Base-by-base conservation (phyloP, 2,797 vertebrate species). In the Chelon labrosus region DNA sequence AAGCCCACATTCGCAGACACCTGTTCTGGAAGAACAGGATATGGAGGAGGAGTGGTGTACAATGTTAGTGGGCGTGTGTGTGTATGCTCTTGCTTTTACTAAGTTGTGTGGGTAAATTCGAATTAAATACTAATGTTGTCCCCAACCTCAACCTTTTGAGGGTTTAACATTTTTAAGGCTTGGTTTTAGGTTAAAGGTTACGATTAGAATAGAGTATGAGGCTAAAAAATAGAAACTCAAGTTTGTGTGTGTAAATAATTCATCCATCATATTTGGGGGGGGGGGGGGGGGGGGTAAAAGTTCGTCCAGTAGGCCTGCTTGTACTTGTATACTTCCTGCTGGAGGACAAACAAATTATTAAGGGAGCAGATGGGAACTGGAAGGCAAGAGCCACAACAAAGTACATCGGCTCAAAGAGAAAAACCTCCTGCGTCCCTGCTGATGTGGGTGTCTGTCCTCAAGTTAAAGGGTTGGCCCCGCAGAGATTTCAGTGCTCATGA, bases 271-370 rank as follows among this genome's bases (percentile, higher is more conserved):
- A 41, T 73, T 53, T 71, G 12, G 35, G 35, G 17, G 58, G 20
- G 7, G 53, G 53, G 63, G 12, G 35, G 35, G 17, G 58, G 20
- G 7, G 53, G 53, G 63, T 58, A 56, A 12, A 68, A 68, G 59
- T 63, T 69, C 54, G 72, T 53, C 52, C 49, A 81, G 37, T 20
- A n/a, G 51, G 53, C 56, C 41, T 25, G n/a, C 37, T 47, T 68
- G 42, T 19, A 54, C 73, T 69, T 70, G 44, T 69, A 57, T 44
- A 65, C 57, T 82, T 81, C 53, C 76, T 80, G 75, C 27, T 81
- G 52, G 52, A 73, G 80, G 66, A 79, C 56, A 79, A 83, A 83
- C 78, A 75, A 63, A 79, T 68, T 58, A 59, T 38, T 46, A 14
- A 19, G 47, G 44, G 42, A 54, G 44, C 42, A 72, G 52, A 75